Conservation (phyloP, 2,113 vertebrate genomes). For the Aptenodytes patagonicus region DNA sequence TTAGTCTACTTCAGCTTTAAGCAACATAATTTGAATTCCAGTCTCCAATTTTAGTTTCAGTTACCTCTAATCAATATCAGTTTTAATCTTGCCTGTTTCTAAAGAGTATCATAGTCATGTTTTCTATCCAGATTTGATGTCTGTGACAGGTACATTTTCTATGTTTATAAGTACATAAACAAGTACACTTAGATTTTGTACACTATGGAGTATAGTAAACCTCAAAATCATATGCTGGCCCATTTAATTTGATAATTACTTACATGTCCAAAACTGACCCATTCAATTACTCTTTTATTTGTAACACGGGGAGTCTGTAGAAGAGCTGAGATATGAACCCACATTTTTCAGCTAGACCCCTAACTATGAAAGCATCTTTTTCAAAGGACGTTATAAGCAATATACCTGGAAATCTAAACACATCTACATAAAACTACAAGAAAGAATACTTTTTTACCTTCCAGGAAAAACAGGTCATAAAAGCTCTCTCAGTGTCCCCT, state of each 20-base stretch:
- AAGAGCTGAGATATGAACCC: neutral
- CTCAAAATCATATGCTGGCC: neutral
- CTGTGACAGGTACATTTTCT: neutral
- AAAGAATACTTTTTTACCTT: neutral
- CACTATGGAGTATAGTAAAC: neutral
- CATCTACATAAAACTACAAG: neutral
- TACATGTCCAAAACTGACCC: neutral
- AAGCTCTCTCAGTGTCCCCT: neutral
- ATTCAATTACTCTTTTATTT: neutral
- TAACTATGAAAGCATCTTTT: neutral
- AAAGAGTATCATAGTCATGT: neutral
- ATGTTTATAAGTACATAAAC: neutral
- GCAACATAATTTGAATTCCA: neutral
- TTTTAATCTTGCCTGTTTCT: neutral
- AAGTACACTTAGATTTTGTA: neutral
- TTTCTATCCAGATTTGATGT: neutral
- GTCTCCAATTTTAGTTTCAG: neutral
- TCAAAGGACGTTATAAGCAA: neutral
- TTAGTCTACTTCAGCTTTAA: neutral
- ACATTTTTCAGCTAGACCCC: neutral
- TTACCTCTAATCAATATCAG: neutral
- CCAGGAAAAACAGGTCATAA: constrained; percentile 21
- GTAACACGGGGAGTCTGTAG: neutral
- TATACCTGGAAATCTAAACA: neutral
- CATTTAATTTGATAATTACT: neutral